Evolutionary conservation across 2,113 vertebrate species (phyloP).

Genomic region (Indri indri): DNA sequence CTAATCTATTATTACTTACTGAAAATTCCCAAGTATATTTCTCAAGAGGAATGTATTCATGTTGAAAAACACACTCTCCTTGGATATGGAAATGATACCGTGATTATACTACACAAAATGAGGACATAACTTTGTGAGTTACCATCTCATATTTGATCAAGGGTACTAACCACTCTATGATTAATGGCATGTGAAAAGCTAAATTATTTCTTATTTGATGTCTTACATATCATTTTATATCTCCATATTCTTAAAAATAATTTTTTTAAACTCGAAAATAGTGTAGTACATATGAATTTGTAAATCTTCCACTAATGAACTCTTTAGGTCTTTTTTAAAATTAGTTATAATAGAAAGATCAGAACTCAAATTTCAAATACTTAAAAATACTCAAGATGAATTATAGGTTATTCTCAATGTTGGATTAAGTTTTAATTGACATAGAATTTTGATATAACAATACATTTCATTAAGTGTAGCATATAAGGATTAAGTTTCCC

Average conservation of each 20-base stretch:
- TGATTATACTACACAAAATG: not conserved
- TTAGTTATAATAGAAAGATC: not conserved
- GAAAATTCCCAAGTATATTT: not conserved
- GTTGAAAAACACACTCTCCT: not conserved
- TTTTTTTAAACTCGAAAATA: not conserved
- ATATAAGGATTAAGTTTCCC: not conserved
- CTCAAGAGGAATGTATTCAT: not conserved
- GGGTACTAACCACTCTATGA: not conserved
- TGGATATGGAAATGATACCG: not conserved
- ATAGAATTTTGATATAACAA: constrained; percentile 29
- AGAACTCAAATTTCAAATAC: not conserved
- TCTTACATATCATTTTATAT: not conserved
- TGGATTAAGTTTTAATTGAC: not conserved
- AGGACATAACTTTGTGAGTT: not conserved
- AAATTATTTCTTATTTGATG: not conserved
- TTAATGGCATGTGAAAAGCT: not conserved
- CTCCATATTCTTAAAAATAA: not conserved
- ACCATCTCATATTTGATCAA: not conserved
- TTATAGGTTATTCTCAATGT: not conserved
- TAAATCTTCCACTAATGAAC: not conserved
- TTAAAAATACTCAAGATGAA: not conserved
- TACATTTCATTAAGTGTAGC: not conserved
- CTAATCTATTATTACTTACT: not conserved
- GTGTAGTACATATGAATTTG: not conserved
- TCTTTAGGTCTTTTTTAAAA: not conserved